Evolutionary conservation across 1,140 invertebrate species (phyloP).

Genomic region (Polypedilum pembai): DNA sequence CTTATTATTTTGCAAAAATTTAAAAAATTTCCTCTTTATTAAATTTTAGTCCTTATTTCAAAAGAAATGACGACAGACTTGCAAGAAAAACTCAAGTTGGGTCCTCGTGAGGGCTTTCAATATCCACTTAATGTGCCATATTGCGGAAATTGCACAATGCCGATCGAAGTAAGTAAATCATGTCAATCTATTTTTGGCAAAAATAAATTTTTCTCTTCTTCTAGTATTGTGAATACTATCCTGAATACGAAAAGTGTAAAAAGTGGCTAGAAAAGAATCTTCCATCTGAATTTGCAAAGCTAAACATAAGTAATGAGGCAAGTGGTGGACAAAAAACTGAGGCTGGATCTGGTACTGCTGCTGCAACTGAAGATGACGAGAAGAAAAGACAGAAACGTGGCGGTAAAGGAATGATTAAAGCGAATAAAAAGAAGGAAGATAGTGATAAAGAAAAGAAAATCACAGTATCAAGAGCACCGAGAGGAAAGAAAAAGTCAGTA

Average conservation of each 20-base stretch:
- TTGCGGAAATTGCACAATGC: slow-evolving; percentile 92
- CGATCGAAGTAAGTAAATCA: slow-evolving; percentile 55
- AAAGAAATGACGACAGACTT: slow-evolving; percentile 31
- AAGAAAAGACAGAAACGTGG: slow-evolving; percentile 86
- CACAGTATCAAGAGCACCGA: slow-evolving; percentile 79
- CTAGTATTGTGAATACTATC: slow-evolving; percentile 97
- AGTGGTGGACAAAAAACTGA: slow-evolving; percentile 34
- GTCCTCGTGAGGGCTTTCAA: slow-evolving; percentile 44
- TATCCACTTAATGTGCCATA: slow-evolving; percentile 88
- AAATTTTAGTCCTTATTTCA: not conserved
- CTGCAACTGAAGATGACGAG: slow-evolving; percentile 64
- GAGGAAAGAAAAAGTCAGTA: slow-evolving; percentile 98
- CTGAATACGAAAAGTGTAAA: slow-evolving; percentile 95
- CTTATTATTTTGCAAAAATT: not conserved
- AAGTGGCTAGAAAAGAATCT: slow-evolving; percentile 92
- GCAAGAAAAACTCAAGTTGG: slow-evolving; percentile 38
- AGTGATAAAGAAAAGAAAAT: slow-evolving; percentile 77
- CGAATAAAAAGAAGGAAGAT: slow-evolving; percentile 79
- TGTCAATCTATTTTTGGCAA: not conserved
- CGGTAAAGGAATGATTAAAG: slow-evolving; percentile 80
- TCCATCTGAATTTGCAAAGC: slow-evolving; percentile 85
- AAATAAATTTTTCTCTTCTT: slow-evolving; percentile 20
- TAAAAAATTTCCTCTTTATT: not conserved
- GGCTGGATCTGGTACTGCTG: slow-evolving; percentile 57
- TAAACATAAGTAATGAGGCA: slow-evolving; percentile 61